Evolutionary conservation across 1,140 invertebrate genomes (phyloP), one percentile per base, ranked within the genome.

Genomic region (Helicorthomorpha holstii): DNA sequence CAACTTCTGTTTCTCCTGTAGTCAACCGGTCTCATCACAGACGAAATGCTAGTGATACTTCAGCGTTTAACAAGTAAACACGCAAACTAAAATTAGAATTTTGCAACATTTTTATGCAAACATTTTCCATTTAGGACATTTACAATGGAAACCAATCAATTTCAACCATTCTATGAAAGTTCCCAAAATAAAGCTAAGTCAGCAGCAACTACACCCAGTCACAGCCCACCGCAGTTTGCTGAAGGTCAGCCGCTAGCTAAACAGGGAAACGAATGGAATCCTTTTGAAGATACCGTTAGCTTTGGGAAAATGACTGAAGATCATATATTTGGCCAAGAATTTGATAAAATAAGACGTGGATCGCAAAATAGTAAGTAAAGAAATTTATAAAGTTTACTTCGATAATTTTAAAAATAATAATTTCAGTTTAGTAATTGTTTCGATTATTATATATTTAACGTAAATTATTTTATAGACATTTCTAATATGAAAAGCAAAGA

Each of bases 31-130:
- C n/a, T 19, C 60, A 57, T 29, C 85, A 88, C 65, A 66, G 84
- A 38, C 73, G 85, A 42, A 89, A 89, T 64, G 81, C 85, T 60
- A 87, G 83, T 64, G 86, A 89, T 63, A 88, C 85, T 1, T 85
- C 83, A 47, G 83, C 83, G 57, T 83, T 87, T 61, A 85, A 83
- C 61, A 85, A 83, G 82, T 85, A 72, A 70, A 44, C 53, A n/a
- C 24, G 51, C 26, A 23, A 53, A 34, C 22, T 46, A 43, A 38
- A 54, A 16, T 44, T 43, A 57, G 23, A 44, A 25, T 52, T 72
- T 64, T 54, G 49, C 52, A 49, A 52, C 43, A 10, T 3, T 61
- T 47, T 24, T 53, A 38, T 52, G 45, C 43, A 45, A 42, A 43
- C 26, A 43, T 55, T 54, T 45, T 22, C 27, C 21, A 49, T 50